Base-by-base conservation (phyloP, 1,140 invertebrate species). In the Helicoverpa armigera region DNA sequence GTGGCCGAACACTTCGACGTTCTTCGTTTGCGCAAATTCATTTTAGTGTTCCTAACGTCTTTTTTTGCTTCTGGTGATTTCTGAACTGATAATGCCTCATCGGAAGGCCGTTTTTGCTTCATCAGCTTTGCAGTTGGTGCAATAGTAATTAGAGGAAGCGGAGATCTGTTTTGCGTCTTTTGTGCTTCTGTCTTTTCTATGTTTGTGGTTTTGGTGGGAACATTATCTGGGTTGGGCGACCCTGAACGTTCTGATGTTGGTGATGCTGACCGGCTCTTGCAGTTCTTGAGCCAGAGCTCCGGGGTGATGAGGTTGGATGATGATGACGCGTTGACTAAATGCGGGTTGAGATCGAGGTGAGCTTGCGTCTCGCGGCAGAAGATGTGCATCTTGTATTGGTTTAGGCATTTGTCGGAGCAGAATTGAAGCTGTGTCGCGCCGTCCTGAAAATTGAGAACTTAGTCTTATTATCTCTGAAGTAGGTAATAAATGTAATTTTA, bases 301-400 rank as follows among this genome's bases (percentile, higher is more conserved):
- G 98, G 98, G 0, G 98, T 98, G 65, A 98, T 98, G 10, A 98
- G 95, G 79, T 96, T 95, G 16, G 94, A 93, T 3, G 94, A 89
- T 0, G 95, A 92, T 7, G 95, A 89, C 9, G 94, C 92, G 72
- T 92, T 95, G 31, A 95, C 94, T 54, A 97, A 88, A 88, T 97
- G 97, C 0, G 97, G 97, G 88, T 98, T 98, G 83, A 98, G 96
- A 89, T 98, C 97, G 56, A 98, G 96, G 91, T 98, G 98, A 2
- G 98, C 98, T 92, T 98, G 97, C 3, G 98, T 98, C 93, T 98
- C 98, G 35, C 97, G 97, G 94, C 98, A 98, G 92, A 99, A 99
- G 82, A 98, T 98, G 89, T 98, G 98, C 98, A 99, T 98, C 95
- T 99, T 99, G 95, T 98, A 99, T 92, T 98, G 98, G 90, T 98